phyloP scores from a whole-genome alignment of 2,888 invertebrate genomes.

The Drosophila pegasa region DNA sequence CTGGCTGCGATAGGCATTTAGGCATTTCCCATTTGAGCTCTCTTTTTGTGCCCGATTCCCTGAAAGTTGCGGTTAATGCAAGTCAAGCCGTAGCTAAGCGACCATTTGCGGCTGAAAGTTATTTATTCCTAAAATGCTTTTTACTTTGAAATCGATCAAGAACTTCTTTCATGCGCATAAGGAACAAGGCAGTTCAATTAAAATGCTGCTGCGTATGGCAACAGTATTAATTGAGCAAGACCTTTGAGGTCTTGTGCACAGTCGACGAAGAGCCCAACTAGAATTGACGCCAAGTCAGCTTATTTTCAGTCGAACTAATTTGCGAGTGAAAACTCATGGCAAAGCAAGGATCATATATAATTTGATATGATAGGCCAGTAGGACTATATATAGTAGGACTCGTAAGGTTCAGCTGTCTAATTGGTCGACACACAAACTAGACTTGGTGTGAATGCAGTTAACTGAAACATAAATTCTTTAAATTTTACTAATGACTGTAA shows the following conservation, averaged over 20 bases:
- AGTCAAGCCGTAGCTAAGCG: not conserved
- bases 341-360: too few species aligned
- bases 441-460: not conserved
- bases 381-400: too few species aligned
- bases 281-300: too few species aligned
- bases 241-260: too few species aligned
- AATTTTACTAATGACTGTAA: not conserved
- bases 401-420: too few species aligned
- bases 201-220: not conserved
- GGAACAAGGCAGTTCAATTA: not conserved
- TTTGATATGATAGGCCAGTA: too few species aligned
- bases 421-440: too few species aligned
- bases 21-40: not conserved
- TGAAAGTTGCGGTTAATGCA: not conserved
- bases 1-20: slow-evolving; percentile 9
- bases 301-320: too few species aligned
- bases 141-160: not conserved
- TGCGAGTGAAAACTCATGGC: too few species aligned
- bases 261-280: too few species aligned
- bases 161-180: too few species aligned
- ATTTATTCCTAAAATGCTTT: not conserved
- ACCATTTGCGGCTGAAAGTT: not conserved
- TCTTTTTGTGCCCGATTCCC: not conserved
- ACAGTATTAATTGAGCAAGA: not conserved
- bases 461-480: not conserved